Percentiles rank a stretch among this genome's conserved stretches.
Evolutionary conservation across 2,888 invertebrate genomes (phyloP).

Genomic region (Temnothorax rugatulus): DNA sequence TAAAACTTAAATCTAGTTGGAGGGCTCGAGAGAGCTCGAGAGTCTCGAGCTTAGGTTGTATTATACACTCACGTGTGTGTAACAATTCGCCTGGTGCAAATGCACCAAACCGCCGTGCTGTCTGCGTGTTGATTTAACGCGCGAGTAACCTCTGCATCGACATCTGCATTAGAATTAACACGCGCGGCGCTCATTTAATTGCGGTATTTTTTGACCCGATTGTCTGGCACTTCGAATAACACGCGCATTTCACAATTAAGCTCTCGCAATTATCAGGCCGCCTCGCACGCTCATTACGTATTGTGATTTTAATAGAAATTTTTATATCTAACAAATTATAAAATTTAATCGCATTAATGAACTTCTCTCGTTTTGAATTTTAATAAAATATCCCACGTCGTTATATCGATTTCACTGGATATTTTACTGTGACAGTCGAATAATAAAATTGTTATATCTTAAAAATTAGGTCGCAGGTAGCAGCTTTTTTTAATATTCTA

Average conservation of each 20-base stretch:
- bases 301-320: not conserved
- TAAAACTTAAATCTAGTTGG: constrained; percentile 1
- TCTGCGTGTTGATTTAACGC: constrained; percentile 16
- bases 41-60: not conserved
- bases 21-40: not conserved
- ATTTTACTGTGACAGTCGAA: not conserved
- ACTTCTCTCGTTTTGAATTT: not conserved
- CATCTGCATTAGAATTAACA: constrained; percentile 26
- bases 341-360: constrained; percentile 17
- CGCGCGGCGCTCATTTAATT: not conserved
- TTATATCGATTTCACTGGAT: not conserved
- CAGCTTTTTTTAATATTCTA: not conserved
- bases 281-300: not conserved
- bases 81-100: constrained; percentile 26
- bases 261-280: not conserved
- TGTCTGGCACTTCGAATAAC: constrained; percentile 1
- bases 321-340: not conserved
- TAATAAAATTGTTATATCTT: not conserved
- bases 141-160: not conserved
- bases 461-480: not conserved
- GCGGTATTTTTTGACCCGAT: not conserved
- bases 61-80: not conserved
- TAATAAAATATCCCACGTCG: not conserved
- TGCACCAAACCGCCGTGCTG: constrained; percentile 26
- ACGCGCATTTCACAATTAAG: not conserved